Percentiles rank a stretch among this genome's conserved stretches.
Conservation (phyloP, 2,113 vertebrate species). For the Macquaria australasica region DNA sequence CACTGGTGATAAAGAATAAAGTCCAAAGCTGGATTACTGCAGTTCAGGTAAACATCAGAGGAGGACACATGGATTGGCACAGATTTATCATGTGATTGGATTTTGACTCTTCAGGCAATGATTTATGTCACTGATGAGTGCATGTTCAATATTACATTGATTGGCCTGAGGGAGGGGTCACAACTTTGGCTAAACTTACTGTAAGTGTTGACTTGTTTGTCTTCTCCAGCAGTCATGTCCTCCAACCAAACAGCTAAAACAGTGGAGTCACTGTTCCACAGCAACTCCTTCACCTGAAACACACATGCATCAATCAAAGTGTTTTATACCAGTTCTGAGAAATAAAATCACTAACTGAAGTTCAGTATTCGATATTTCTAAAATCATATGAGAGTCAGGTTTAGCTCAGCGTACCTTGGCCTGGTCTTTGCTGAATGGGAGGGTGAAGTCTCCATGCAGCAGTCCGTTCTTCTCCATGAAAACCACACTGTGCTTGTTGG, state of each 20-base stretch:
- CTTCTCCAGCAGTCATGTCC: slow-evolving; percentile 82
- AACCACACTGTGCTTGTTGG: slow-evolving; percentile 93
- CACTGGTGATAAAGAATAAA: not conserved
- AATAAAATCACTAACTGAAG: no score
- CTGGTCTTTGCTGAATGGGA: slow-evolving; percentile 90
- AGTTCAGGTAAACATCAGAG: not conserved
- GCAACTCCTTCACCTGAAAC: slow-evolving; percentile 91
- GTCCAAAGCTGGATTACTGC: not conserved
- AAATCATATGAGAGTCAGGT: not conserved
- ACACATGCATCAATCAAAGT: slow-evolving; percentile 11
- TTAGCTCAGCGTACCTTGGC: slow-evolving; percentile 84
- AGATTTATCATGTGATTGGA: not conserved
- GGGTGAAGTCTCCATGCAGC: slow-evolving; percentile 94
- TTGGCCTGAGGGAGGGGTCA: not conserved
- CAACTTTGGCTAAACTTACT: slow-evolving; percentile 82
- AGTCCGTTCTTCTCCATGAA: slow-evolving; percentile 99
- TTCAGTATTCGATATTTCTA: not conserved
- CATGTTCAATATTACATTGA: not conserved
- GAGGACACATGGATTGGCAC: not conserved
- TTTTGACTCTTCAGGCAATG: not conserved
- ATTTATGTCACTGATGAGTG: not conserved
- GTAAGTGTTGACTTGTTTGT: slow-evolving; percentile 74
- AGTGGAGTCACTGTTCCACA: slow-evolving; percentile 96
- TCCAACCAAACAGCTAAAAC: slow-evolving; percentile 93
- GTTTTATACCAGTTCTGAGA: not conserved